Base-by-base conservation (phyloP, 2,797 vertebrate species). In the Hippopotamyrus pictus region DNA sequence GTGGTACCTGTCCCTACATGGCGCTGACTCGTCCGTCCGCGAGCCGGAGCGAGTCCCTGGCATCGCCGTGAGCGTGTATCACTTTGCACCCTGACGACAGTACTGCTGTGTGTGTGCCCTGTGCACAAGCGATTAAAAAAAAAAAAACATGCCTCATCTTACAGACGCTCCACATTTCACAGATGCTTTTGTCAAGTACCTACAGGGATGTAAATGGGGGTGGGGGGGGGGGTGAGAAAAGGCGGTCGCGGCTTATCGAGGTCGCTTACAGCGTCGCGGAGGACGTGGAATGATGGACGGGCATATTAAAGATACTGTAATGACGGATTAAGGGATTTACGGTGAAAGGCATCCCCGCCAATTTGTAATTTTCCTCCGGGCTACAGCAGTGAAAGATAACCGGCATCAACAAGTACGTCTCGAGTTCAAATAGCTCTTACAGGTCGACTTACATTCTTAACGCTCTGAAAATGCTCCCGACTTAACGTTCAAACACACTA, bases 261-360 rank as follows among this genome's bases (percentile, higher is more conserved):
- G 37, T 41, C 33, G 76, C 41, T 79, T 79, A 79, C 37, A 79
- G 76, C 33, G 19, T 46, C 17, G 76, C 7, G 41, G 76, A 19
- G 37, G 37, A 79, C 76, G 41, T 29, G 41, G 19, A 79, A 79
- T 79, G 76, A 46, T 79, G 76, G 76, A 79, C 33, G 8, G 76
- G 76, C 33, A 46, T 41, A 79, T 46, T 79, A 79, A 79, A 79
- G 76, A 79, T 46, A 46, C 76, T 79, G 76, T 79, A 79, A 79
- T 79, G 76, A 79, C 76, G 76, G 76, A 79, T 79, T 79, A 79
- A 79, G 76, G 76, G 76, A 79, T 79, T 79, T 79, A 79, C 19
- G 41, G 76, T 79, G 76, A 79, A 79, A 79, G 76, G 76, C 76
- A 79, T 46, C 76, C 41, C 37, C 7, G 37, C 41, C 76, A 79